Base-by-base conservation (phyloP, 1,140 invertebrate genomes). In the Helicoverpa armigera region DNA sequence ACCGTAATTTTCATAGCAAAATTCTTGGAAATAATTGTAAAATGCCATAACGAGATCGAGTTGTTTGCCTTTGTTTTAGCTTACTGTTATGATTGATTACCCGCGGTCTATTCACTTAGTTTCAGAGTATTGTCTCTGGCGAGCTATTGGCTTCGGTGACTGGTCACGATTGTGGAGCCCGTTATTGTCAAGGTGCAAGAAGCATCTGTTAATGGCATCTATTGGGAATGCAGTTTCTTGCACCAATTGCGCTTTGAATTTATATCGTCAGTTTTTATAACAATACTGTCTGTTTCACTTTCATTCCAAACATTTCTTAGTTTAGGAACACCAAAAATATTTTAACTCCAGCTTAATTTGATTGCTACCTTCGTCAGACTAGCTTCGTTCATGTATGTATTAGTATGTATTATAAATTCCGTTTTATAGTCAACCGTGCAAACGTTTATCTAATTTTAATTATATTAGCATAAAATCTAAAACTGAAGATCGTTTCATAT, bases 121-220 rank as follows among this genome's bases (percentile, higher is more conserved):
- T 72, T 72, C 69, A 72, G 69, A 11, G 69, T 53, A 16, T 67
- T 31, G 69, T 72, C 51, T 72, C 35, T 18, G 65, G 18, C 23
- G n/a, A 56, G 12, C 14, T 53, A 29, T 72, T 72, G 31, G 23
- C 11, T 11, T 23, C 69, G 51, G 23, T 31, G 48, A 51, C 50
- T 51, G 50, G 51, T 72, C 51, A 56, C 69, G 69, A 72, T 56
- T 56, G 14, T 14, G 29, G 53, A 10, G n/a, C 31, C 69, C 69
- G 69, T 72, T 72, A 56, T 72, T 35, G 69, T 53, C 69, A 56
- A 54, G 18, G 31, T n/a, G 31, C 54, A 18, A 58, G 54, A 10
- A 18, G 16, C 61, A 43, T 65, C 9, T 43, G 31, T 43, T 9
- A 31, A 2, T 43, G 14, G 11, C 3, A 12, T 61, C 23, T 31